Base-by-base conservation (phyloP, 2,888 invertebrate genomes). In the Hofmannophila pseudospretella region DNA sequence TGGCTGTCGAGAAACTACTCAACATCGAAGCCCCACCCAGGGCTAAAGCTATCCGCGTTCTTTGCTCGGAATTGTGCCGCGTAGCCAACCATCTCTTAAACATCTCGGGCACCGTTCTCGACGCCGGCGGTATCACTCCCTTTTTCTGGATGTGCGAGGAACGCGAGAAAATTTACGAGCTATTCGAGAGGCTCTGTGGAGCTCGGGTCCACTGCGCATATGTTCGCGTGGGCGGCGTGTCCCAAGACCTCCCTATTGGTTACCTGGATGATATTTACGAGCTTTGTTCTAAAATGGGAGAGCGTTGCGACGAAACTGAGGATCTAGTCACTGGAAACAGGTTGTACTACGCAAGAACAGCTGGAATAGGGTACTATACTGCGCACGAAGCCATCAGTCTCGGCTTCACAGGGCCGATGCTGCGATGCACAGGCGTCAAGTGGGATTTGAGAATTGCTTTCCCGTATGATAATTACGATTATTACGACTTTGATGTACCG, bases 141-240 rank as follows among this genome's bases (percentile, higher is more conserved):
- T 92, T 96, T 59, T 96, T 97, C 73, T 97, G 96, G 96, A 87
- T 95, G 63, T 96, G 95, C 68, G 96, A 96, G 74, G 96, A 95
- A 73, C 88, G 95, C 32, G 96, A 96, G 75, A 96, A 96, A 77
- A 73, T 96, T 44, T 92, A 93, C 75, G 96, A 97, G 70, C 89
- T 95, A 49, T 94, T 92, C 60, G 96, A 97, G 67, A 87, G 96
- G 44, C 91, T 92, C 1, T 93, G 92, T 29, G 96, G 97, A 0
- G 92, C 94, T 32, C 89, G 96, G 26, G 90, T 97, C 88, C 96
- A 96, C 67, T 91, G 93, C 32, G 92, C 91, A 2, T 97, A 96
- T 62, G 86, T 95, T 33, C 87, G 95, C 16, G 93, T 94, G 0
- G 96, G 96, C 0, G 96, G 96, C 12, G 96, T 96, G 0, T 74